Percentiles rank a stretch among this genome's conserved stretches.
phyloP scores from a whole-genome alignment of 2,113 vertebrate genomes.

The Pagrus major region DNA sequence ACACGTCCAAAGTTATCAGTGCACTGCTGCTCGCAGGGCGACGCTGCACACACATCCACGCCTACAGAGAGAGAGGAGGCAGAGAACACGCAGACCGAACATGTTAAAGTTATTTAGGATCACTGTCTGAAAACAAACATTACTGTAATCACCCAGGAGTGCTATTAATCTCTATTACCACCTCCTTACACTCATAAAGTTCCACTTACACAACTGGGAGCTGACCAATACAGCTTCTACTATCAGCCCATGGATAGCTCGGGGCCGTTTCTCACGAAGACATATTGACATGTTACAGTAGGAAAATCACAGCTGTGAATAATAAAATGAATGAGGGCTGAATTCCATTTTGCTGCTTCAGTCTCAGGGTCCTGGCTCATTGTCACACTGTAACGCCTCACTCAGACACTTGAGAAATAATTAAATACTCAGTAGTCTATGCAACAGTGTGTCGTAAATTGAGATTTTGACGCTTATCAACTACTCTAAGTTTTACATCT shows the following conservation, averaged over 20 bases:
- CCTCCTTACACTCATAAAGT: neutral
- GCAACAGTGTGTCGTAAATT: neutral
- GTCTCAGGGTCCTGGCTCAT: neutral
- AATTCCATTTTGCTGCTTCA: neutral
- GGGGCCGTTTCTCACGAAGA: neutral
- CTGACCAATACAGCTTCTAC: neutral
- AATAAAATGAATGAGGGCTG: neutral
- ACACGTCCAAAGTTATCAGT: slow-evolving; percentile 87
- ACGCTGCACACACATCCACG: slow-evolving; percentile 84
- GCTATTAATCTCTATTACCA: neutral
- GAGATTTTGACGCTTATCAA: neutral
- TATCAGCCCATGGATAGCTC: neutral
- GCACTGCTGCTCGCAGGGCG: slow-evolving; percentile 87
- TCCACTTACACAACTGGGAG: neutral
- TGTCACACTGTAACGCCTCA: neutral
- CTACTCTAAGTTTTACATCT: neutral
- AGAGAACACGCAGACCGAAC: neutral
- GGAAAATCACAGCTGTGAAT: neutral
- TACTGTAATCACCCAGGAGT: neutral
- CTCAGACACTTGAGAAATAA: neutral
- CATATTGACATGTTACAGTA: neutral
- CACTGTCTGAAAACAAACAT: neutral
- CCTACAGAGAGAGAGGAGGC: slow-evolving; percentile 55
- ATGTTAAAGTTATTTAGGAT: neutral
- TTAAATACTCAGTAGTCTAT: neutral